Percentiles rank a stretch among this genome's conserved stretches.
Conservation (phyloP, 2,888 invertebrate genomes). For the Sphaeridia pumilis region DNA sequence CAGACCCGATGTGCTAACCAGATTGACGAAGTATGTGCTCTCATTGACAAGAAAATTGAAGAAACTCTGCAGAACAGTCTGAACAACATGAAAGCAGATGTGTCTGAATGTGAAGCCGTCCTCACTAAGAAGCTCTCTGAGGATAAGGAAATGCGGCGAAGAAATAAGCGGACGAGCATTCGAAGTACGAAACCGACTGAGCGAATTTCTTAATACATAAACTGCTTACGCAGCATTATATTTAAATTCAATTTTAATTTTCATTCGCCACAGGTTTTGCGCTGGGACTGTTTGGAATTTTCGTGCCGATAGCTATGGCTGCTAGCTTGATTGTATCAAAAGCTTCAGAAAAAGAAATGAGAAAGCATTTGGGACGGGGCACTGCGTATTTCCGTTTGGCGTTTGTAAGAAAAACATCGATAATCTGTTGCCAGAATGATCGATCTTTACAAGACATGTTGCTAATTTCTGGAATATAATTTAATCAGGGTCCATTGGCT, state of each 20-base stretch:
- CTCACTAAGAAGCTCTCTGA: constrained; percentile 40
- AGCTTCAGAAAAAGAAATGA: constrained; percentile 27
- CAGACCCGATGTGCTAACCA: constrained; percentile 46
- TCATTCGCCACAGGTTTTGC: constrained; percentile 21
- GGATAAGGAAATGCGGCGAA: constrained; percentile 38
- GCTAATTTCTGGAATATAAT: background rate
- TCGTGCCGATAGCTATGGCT: constrained; percentile 28
- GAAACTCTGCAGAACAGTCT: constrained; percentile 48
- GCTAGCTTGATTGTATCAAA: constrained; percentile 29
- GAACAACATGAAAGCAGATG: constrained; percentile 45
- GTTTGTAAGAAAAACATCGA: constrained; percentile 20
- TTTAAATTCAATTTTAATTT: too few relatives aligned
- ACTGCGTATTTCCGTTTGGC: constrained; percentile 23
- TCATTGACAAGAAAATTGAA: constrained; percentile 47
- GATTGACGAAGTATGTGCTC: constrained; percentile 47
- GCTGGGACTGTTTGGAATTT: constrained; percentile 25
- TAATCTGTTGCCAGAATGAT: background rate
- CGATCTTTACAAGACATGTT: too few relatives aligned
- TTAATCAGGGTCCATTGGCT: constrained; percentile 29
- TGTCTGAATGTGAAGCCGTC: constrained; percentile 40
- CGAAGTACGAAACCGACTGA: constrained; percentile 5
- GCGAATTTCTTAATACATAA: background rate
- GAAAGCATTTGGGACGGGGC: constrained; percentile 25
- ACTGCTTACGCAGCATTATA: background rate
- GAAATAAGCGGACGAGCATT: constrained; percentile 27